A percentile compares a stretch with the other conserved stretches of the same genome.
Evolutionary conservation across 30 jellyfish, hydroid and myxozoan species (phyloP).

Genomic region (Aurelia sp.): DNA sequence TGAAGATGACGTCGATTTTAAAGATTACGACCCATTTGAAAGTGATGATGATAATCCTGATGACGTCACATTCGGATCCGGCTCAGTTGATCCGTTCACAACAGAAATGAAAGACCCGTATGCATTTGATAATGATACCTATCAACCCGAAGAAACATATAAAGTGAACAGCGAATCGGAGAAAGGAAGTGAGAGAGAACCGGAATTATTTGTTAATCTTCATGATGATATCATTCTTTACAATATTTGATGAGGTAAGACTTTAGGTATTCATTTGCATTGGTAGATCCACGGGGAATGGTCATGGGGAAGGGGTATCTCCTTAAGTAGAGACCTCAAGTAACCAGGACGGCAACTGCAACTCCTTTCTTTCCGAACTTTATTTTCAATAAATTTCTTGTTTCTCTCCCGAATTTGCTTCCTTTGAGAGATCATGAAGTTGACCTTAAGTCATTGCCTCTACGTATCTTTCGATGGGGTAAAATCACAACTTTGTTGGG

Average conservation of each 20-base stretch:
- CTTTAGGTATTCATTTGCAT: too few species aligned
- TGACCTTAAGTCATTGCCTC: too few species aligned
- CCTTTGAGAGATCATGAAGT: too few species aligned
- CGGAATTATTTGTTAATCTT: slow-evolving; percentile 23
- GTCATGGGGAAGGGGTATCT: too few species aligned
- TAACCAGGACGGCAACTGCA: too few species aligned
- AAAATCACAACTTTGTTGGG: too few species aligned
- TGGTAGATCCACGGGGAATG: too few species aligned
- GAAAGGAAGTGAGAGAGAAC: slow-evolving; percentile 25
- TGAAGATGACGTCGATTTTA: slow-evolving; percentile 28
- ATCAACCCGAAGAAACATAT: slow-evolving; percentile 29
- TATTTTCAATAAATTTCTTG: too few species aligned
- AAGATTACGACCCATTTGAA: slow-evolving; percentile 53
- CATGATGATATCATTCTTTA: slow-evolving; percentile 51
- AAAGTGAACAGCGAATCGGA: slow-evolving; percentile 48
- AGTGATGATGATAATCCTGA: slow-evolving; percentile 46
- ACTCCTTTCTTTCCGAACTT: too few species aligned
- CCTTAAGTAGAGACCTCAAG: too few species aligned
- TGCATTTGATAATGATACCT: slow-evolving; percentile 16
- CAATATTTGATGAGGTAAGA: slow-evolving; percentile 25
- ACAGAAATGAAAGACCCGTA: slow-evolving; percentile 15
- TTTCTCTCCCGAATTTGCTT: too few species aligned
- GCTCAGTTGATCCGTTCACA: slow-evolving; percentile 22
- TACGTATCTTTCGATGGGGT: too few species aligned
- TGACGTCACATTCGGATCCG: slow-evolving; percentile 1